Conservation (phyloP, 2,888 invertebrate species). For the Argyresthia goedartella region DNA sequence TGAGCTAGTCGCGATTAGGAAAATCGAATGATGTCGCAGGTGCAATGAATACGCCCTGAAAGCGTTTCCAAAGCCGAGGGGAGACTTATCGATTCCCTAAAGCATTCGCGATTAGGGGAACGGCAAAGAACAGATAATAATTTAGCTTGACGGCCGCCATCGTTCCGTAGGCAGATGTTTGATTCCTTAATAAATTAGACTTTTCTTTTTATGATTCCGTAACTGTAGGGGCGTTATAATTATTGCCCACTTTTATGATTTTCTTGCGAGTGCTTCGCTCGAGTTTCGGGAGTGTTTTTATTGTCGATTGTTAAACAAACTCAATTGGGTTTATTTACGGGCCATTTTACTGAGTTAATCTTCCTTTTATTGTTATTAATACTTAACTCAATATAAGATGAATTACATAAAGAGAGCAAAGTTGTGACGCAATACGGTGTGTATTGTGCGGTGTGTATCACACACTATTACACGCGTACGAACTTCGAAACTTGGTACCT, state of each 20-base stretch:
- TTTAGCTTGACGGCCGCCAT: conserved; percentile 36
- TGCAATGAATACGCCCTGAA: conserved; percentile 15
- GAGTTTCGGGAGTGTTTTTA: conserved; percentile 19
- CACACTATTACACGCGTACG: no score
- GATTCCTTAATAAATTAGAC: conserved; percentile 31
- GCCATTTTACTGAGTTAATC: neutral
- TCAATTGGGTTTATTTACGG: conserved; percentile 9
- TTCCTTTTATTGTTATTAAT: neutral
- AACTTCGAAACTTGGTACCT: no score
- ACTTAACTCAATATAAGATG: neutral
- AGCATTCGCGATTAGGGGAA: conserved; percentile 33
- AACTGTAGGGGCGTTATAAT: conserved; percentile 18
- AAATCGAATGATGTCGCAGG: conserved; percentile 16
- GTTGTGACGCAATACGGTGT: no score
- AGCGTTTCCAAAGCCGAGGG: conserved; percentile 11
- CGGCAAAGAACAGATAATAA: conserved; percentile 38
- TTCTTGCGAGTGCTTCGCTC: conserved; percentile 19
- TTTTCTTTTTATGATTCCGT: conserved; percentile 24
- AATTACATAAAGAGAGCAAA: no score
- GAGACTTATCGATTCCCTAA: conserved; percentile 28
- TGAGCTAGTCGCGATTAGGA: neutral
- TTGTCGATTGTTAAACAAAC: conserved; percentile 26
- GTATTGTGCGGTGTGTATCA: no score
- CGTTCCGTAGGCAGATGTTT: conserved; percentile 40
- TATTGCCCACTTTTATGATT: conserved; percentile 28